Evolutionary conservation across 1,140 invertebrate genomes (phyloP).

Genomic region (Orchestia grillus): DNA sequence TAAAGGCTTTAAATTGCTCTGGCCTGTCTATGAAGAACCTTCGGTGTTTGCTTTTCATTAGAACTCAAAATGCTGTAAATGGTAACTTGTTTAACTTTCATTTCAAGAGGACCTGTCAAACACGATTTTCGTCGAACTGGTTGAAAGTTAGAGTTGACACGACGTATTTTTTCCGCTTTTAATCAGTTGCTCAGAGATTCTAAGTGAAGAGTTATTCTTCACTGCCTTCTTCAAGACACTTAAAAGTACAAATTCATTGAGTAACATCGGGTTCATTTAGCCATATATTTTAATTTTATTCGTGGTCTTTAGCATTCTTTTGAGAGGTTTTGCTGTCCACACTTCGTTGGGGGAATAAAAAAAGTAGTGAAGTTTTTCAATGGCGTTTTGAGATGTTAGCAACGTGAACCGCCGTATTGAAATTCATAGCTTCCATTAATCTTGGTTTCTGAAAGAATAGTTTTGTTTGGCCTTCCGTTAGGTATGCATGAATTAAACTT

Average conservation of each 20-base stretch:
- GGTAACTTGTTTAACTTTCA: slow-evolving; percentile 50
- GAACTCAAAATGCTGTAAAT: background rate
- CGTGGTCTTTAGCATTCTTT: background rate
- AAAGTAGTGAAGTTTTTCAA: background rate
- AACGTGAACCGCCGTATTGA: background rate
- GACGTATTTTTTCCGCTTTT: background rate
- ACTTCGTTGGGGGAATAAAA: background rate
- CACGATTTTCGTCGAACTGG: background rate
- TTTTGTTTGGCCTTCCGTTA: background rate
- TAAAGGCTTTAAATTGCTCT: background rate
- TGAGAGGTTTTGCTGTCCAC: background rate
- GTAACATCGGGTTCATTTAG: background rate
- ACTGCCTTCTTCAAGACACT: background rate
- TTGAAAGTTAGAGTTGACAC: background rate
- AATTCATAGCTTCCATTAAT: background rate
- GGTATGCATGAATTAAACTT: background rate
- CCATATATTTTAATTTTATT: background rate
- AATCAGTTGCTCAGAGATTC: slow-evolving; percentile 2
- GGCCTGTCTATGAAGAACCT: background rate
- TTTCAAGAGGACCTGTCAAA: background rate
- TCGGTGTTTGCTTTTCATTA: slow-evolving; percentile 40
- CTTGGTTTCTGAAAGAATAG: background rate
- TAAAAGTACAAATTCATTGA: background rate
- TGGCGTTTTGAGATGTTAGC: background rate
- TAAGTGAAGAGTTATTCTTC: background rate